These are phyloP conservation scores for Orchesella cincta DNA, from an alignment of 1,140 invertebrate genomes.

Conservation along the genomic window DNA sequence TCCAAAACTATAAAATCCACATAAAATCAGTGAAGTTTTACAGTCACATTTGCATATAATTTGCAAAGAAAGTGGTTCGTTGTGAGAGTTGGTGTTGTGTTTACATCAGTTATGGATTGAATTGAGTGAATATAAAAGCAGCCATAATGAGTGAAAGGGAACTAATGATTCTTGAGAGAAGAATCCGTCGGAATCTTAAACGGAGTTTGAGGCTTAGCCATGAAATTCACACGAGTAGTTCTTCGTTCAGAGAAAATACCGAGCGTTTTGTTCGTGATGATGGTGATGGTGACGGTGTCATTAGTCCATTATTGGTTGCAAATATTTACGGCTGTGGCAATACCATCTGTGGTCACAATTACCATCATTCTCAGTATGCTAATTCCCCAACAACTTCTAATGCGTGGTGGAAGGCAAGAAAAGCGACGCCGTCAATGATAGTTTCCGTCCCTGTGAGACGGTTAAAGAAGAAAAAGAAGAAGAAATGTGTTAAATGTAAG, in stretches of 20 bases:
- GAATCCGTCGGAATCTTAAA: slow-evolving; percentile 13
- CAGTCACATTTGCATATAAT: no score
- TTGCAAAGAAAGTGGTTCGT: no score
- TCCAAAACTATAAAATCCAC: no score
- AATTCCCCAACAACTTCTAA: neutral
- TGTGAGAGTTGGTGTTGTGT: neutral
- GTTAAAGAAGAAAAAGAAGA: slow-evolving; percentile 9
- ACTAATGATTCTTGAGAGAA: slow-evolving; percentile 10
- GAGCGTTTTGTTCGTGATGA: neutral
- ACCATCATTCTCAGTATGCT: neutral
- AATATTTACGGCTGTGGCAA: neutral
- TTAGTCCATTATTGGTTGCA: neutral
- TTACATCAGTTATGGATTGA: neutral
- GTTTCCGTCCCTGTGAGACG: neutral
- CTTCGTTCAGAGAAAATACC: neutral
- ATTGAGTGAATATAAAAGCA: neutral
- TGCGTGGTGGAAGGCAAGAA: slow-evolving; percentile 14
- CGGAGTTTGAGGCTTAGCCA: neutral
- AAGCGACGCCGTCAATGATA: neutral
- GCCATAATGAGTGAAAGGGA: slow-evolving; percentile 22
- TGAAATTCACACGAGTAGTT: neutral
- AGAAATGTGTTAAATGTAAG: slow-evolving; percentile 17
- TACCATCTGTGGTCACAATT: neutral
- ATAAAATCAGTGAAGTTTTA: no score
- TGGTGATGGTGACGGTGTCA: slow-evolving; percentile 10